Percentiles rank a stretch among this genome's conserved stretches.
Evolutionary conservation across 2,113 vertebrate genomes (phyloP).

Genomic region (Phoxinus phoxinus): DNA sequence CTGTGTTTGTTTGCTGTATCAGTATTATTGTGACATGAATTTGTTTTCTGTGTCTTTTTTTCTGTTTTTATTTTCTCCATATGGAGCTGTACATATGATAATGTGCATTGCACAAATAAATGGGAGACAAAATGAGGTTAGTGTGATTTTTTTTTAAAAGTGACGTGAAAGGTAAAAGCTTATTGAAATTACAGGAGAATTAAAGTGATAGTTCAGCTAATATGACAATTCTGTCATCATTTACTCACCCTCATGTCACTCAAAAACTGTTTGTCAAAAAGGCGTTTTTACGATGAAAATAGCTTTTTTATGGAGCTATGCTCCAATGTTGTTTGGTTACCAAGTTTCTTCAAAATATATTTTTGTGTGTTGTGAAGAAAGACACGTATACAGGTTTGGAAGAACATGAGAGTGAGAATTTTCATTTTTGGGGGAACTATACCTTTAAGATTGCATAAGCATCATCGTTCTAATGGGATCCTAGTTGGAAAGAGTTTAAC

Average conservation of each 20-base stretch:
- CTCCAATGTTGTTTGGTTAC: not conserved
- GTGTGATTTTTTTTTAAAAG: not conserved
- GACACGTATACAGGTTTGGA: not conserved
- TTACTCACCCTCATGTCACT: too few relatives aligned
- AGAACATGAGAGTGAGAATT: not conserved
- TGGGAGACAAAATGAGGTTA: constrained; percentile 63
- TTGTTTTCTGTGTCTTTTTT: constrained; percentile 77
- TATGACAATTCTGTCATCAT: too few relatives aligned
- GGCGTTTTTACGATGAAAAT: not conserved
- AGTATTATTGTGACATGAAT: constrained; percentile 86
- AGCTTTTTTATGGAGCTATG: too few relatives aligned
- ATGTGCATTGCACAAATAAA: constrained; percentile 82
- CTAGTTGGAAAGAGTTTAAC: not conserved
- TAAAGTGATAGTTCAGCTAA: too few relatives aligned
- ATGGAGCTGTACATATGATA: constrained; percentile 79
- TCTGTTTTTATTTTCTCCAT: constrained; percentile 74
- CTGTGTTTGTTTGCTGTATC: constrained; percentile 92
- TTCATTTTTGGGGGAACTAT: not conserved
- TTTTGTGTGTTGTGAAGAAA: not conserved
- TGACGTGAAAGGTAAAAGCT: not conserved
- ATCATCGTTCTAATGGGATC: too few relatives aligned
- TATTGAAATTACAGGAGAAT: too few relatives aligned
- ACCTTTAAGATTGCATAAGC: not conserved
- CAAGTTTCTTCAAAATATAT: not conserved
- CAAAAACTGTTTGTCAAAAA: too few relatives aligned